Percentiles rank a stretch among this genome's conserved stretches.
Conservation (phyloP, 2,797 vertebrate genomes). For the Taeniopygia guttata region DNA sequence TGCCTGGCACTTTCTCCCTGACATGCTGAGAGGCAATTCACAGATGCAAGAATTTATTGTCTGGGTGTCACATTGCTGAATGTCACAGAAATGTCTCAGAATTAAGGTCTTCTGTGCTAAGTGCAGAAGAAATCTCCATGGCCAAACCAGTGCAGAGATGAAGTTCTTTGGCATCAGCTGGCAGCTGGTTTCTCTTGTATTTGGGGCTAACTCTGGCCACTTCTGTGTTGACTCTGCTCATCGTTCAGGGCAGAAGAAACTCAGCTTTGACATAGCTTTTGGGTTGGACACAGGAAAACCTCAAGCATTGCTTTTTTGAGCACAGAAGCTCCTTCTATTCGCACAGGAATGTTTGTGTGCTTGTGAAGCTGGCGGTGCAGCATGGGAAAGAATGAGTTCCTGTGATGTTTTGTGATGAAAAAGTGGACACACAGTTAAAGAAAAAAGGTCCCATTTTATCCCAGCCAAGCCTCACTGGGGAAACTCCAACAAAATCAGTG, state of each 20-base stretch:
- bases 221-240: not conserved
- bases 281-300: not conserved
- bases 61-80: not conserved
- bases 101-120: not conserved
- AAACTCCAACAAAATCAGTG: slow-evolving; percentile 41
- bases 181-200: not conserved
- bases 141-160: not conserved
- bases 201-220: not conserved
- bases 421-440: not conserved
- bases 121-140: not conserved
- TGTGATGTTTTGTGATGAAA: slow-evolving; percentile 26
- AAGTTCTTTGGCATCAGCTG: rapidly evolving
- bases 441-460: slow-evolving; percentile 37
- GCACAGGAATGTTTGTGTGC: not conserved
- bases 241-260: not conserved
- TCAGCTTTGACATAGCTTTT: not conserved
- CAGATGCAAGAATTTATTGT: not conserved
- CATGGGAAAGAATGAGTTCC: not conserved
- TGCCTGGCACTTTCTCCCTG: not conserved
- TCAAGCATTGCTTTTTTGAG: not conserved
- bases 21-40: not conserved
- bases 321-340: not conserved
- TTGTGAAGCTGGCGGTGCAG: not conserved
- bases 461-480: not conserved
- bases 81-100: not conserved